Evolutionary conservation across 2,888 invertebrate genomes (phyloP).

Genomic region (Drosophila diplacantha): DNA sequence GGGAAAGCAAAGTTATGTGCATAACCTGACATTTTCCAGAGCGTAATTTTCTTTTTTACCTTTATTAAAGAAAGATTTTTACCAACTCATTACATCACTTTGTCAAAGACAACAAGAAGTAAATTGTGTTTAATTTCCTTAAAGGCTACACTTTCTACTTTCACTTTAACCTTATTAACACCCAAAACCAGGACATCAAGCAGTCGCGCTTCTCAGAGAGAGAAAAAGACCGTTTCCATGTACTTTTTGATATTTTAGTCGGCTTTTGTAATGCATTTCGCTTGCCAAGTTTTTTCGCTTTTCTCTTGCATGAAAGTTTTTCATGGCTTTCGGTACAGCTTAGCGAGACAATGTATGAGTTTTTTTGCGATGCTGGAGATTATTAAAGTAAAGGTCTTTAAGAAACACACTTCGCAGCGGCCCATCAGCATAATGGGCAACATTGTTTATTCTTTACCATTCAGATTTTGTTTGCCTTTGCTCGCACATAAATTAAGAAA

Average conservation of each 20-base stretch:
- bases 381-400: slow-evolving; percentile 22
- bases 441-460: slow-evolving; percentile 54
- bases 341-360: not conserved
- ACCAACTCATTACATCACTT: no score
- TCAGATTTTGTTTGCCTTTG: slow-evolving; percentile 52
- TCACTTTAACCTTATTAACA: not conserved
- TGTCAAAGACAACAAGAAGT: not conserved
- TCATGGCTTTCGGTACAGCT: slow-evolving; percentile 17
- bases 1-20: not conserved
- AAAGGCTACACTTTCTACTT: not conserved
- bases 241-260: slow-evolving; percentile 52
- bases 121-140: not conserved
- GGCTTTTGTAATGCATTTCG: slow-evolving; percentile 47
- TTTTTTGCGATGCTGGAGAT: not conserved
- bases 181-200: slow-evolving; percentile 13
- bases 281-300: slow-evolving; percentile 28
- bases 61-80: not conserved
- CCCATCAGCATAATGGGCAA: slow-evolving; percentile 47
- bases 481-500: slow-evolving; percentile 69
- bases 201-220: slow-evolving; percentile 9
- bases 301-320: slow-evolving; percentile 40
- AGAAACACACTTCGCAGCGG: slow-evolving; percentile 4
- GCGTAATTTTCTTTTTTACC: not conserved
- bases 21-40: not conserved
- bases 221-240: slow-evolving; percentile 32